These are phyloP conservation scores for Furcifer pardalis DNA, from an alignment of 2,797 vertebrate genomes.

Conservation along the genomic window DNA sequence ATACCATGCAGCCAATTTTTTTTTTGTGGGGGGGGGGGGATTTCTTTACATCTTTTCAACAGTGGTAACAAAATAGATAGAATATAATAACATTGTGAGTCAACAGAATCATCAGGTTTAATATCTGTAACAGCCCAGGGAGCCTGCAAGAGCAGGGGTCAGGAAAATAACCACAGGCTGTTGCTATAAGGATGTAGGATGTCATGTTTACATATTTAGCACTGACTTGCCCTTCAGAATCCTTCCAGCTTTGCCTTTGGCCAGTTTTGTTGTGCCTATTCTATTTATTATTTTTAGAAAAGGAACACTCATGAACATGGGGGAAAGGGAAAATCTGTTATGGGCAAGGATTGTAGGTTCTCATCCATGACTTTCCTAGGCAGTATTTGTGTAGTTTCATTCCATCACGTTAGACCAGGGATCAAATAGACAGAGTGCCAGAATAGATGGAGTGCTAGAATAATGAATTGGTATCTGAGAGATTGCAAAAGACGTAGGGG, in stretches of 20 bases:
- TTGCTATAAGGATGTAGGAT: constrained; percentile 6
- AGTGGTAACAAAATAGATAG: not conserved
- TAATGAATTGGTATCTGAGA: too few species aligned
- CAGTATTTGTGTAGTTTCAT: not conserved
- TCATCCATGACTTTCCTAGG: not conserved
- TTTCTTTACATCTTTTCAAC: not conserved
- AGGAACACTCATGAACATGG: not conserved
- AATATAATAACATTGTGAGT: not conserved
- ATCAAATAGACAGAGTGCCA: too few species aligned
- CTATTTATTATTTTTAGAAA: not conserved
- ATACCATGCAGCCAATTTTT: not conserved
- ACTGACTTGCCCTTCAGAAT: not conserved
- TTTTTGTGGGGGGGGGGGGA: too few species aligned
- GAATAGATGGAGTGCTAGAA: too few species aligned
- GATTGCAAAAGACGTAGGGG: too few species aligned
- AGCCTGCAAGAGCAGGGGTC: not conserved
- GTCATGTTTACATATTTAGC: not conserved
- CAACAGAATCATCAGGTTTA: constrained; percentile 2
- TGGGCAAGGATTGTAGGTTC: not conserved
- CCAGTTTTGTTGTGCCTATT: not conserved
- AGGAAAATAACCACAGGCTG: constrained; percentile 9
- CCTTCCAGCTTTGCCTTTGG: not conserved
- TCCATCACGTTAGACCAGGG: not conserved
- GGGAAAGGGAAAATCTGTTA: too few species aligned
- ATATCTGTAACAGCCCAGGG: not conserved